Conservation (phyloP, 1,140 invertebrate species). For the Phymastichus coffea region DNA sequence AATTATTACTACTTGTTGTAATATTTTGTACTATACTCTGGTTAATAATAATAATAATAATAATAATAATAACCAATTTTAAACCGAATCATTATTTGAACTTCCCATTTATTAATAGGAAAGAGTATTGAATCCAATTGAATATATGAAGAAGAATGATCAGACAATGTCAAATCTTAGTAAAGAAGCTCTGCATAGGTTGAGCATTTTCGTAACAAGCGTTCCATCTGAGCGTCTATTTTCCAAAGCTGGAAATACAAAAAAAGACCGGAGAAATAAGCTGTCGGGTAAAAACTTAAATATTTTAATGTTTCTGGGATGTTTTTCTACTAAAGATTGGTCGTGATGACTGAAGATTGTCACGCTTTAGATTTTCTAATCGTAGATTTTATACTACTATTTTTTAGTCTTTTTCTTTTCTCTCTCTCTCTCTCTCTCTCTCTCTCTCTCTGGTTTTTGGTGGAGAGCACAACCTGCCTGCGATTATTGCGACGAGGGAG, state of each 20-base stretch:
- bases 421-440: too few species aligned
- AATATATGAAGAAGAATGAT: neutral
- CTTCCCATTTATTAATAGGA: neutral
- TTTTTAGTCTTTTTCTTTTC: too few species aligned
- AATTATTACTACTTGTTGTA: too few species aligned
- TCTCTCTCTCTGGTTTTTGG: too few species aligned
- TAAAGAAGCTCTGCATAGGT: conserved; percentile 28
- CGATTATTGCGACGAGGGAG: too few species aligned
- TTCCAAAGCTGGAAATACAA: conserved; percentile 45
- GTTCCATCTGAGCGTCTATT: conserved; percentile 49
- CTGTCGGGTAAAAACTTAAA: conserved; percentile 12
- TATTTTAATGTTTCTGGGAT: conserved; percentile 1
- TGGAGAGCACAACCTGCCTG: too few species aligned
- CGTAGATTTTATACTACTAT: too few species aligned
- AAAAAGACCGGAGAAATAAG: conserved; percentile 19
- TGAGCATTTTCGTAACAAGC: conserved; percentile 43
- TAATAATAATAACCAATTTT: too few species aligned
- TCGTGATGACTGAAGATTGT: too few species aligned
- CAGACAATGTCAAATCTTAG: neutral
- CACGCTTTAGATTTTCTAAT: too few species aligned
- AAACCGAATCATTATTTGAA: neutral
- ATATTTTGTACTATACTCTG: too few species aligned
- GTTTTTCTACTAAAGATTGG: neutral
- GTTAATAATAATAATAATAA: too few species aligned
- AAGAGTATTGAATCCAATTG: neutral